Evolutionary conservation across 2,888 invertebrate species (phyloP).

Genomic region (Coenonympha arcania): DNA sequence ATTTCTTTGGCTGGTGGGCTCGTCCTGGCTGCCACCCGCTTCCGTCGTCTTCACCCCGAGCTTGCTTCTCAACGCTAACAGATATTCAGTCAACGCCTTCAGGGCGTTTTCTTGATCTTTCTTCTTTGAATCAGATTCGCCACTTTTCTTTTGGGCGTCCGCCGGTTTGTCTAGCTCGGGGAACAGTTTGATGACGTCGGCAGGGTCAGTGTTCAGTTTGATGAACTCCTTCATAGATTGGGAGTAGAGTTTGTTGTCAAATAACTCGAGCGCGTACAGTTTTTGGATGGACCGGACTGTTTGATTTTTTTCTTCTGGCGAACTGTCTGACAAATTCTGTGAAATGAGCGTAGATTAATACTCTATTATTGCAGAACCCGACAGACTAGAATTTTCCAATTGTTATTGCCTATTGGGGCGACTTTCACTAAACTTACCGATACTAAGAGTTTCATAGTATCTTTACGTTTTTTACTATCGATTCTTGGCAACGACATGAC

Average conservation of each 20-base stretch:
- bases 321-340: slow-evolving; percentile 87
- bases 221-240: slow-evolving; percentile 94
- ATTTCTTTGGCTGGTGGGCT: slow-evolving; percentile 42
- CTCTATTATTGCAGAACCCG: too few species aligned
- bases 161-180: slow-evolving; percentile 84
- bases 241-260: slow-evolving; percentile 88
- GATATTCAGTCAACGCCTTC: slow-evolving; percentile 89
- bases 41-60: slow-evolving; percentile 58
- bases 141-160: slow-evolving; percentile 53
- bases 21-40: slow-evolving; percentile 33
- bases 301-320: slow-evolving; percentile 84
- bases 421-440: slow-evolving; percentile 40
- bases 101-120: slow-evolving; percentile 91
- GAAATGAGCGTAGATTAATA: slow-evolving; percentile 28
- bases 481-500: slow-evolving; percentile 4
- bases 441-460: slow-evolving; percentile 36
- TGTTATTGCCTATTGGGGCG: too few species aligned
- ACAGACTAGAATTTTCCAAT: too few species aligned
- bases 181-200: slow-evolving; percentile 94
- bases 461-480: slow-evolving; percentile 34
- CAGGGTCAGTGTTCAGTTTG: slow-evolving; percentile 92
- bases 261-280: slow-evolving; percentile 91
- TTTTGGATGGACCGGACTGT: slow-evolving; percentile 92
- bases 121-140: slow-evolving; percentile 73
- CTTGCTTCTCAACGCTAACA: slow-evolving; percentile 82